A percentile compares a stretch with the other conserved stretches of the same genome.
Evolutionary conservation across 2,113 vertebrate genomes (phyloP).

Genomic region (Zingel zingel): DNA sequence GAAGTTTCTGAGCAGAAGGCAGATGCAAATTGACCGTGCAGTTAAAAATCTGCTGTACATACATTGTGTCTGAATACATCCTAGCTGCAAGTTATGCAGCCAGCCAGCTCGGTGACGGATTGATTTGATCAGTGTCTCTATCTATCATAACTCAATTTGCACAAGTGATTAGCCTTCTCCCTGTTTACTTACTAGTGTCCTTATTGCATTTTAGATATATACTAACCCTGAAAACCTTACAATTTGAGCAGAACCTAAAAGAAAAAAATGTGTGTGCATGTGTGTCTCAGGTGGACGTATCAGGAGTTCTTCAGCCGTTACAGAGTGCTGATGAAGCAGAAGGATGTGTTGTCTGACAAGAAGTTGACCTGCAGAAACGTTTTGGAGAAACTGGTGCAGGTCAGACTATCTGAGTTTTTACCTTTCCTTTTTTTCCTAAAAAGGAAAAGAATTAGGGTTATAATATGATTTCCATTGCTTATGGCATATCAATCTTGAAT

Average conservation of each 20-base stretch:
- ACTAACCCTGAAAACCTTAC: neutral
- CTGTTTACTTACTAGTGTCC: neutral
- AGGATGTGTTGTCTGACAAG: slow-evolving; percentile 92
- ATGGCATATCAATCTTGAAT: neutral
- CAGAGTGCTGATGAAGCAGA: slow-evolving; percentile 98
- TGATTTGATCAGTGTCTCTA: neutral
- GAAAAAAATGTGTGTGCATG: slow-evolving; percentile 2
- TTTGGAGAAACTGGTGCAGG: slow-evolving; percentile 95
- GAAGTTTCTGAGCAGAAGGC: neutral
- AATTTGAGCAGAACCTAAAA: neutral
- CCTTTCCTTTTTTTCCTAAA: neutral
- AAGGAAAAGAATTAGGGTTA: neutral
- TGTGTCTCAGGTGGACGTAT: slow-evolving; percentile 93
- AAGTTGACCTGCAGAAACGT: slow-evolving; percentile 97
- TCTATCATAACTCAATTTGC: neutral
- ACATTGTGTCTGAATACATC: neutral
- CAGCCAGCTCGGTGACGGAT: neutral
- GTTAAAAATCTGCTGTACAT: neutral
- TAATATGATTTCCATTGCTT: neutral
- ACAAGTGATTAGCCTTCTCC: neutral
- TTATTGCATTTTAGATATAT: neutral
- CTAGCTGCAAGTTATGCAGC: neutral
- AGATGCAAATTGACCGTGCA: neutral
- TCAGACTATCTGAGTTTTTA: slow-evolving; percentile 59
- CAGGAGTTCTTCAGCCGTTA: slow-evolving; percentile 99